Evolutionary conservation across 2,888 invertebrate species (phyloP).

Genomic region (Helicoverpa assulta): DNA sequence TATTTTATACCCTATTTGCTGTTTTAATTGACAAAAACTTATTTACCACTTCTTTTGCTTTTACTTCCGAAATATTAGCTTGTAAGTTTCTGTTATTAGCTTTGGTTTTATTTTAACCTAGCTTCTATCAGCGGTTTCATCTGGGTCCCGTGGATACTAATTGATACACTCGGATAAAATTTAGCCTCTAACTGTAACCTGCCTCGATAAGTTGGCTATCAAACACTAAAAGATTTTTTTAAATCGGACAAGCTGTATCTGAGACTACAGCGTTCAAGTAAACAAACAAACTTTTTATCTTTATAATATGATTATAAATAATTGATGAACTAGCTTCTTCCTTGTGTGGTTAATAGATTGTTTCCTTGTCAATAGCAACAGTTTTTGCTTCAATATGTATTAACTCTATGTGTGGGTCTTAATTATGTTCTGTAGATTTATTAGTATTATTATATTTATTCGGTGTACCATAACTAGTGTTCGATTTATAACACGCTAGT

Average conservation of each 20-base stretch:
- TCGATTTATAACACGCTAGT: slow-evolving; percentile 31
- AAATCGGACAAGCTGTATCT: too few relatives aligned
- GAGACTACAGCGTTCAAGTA: too few relatives aligned
- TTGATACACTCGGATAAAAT: too few relatives aligned
- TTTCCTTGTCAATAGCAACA: slow-evolving; percentile 30
- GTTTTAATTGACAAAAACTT: slow-evolving; percentile 50
- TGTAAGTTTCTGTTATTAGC: slow-evolving; percentile 29
- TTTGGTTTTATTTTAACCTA: slow-evolving; percentile 28
- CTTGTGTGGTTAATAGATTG: background rate
- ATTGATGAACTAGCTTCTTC: slow-evolving; percentile 38
- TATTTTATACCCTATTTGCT: slow-evolving; percentile 53
- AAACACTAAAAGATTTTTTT: too few relatives aligned
- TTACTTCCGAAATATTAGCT: slow-evolving; percentile 34
- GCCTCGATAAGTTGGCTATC: too few relatives aligned
- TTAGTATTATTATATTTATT: slow-evolving; percentile 40
- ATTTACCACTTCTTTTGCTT: slow-evolving; percentile 23
- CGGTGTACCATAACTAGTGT: slow-evolving; percentile 37
- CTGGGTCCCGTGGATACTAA: too few relatives aligned
- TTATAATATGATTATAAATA: slow-evolving; percentile 21
- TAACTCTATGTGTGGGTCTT: slow-evolving; percentile 28
- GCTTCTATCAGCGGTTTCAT: too few relatives aligned
- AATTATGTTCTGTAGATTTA: slow-evolving; percentile 45
- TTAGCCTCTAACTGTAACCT: too few relatives aligned
- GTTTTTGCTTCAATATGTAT: slow-evolving; percentile 30
- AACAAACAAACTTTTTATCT: too few relatives aligned